A percentile compares a stretch with the other conserved stretches of the same genome.
phyloP scores from a whole-genome alignment of 2,797 vertebrate genomes.

The Paramormyrops hopkinsi region DNA sequence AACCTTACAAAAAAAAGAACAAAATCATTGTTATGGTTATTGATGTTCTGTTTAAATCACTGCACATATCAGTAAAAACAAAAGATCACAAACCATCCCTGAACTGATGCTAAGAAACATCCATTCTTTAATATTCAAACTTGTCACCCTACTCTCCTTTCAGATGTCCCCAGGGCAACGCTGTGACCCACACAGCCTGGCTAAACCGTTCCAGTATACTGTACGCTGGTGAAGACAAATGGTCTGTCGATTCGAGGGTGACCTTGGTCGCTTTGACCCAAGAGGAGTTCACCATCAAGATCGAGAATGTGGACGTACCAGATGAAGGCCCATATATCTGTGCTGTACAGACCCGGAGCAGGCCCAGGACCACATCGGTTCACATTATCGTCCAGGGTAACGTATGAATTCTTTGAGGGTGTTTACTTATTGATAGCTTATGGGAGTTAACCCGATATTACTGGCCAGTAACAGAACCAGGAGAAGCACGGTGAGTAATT shows the following conservation, averaged over 20 bases:
- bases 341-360: constrained; percentile 66
- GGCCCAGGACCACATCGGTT: constrained; percentile 63
- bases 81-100: background rate
- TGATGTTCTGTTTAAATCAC: no score
- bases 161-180: constrained; percentile 64
- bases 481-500: background rate
- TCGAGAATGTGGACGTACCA: constrained; percentile 64
- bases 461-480: background rate
- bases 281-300: constrained; percentile 72
- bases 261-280: constrained; percentile 65
- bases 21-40: no score
- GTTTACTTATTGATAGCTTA: background rate
- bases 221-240: constrained; percentile 70
- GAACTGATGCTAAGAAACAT: background rate
- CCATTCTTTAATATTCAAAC: background rate
- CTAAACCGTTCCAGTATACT: constrained; percentile 72
- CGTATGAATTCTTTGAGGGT: background rate
- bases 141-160: background rate
- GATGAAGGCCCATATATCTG: constrained; percentile 71
- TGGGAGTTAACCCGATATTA: background rate
- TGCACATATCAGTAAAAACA: no score
- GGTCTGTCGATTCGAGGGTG: constrained; percentile 70
- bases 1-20: no score
- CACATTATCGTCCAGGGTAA: constrained; percentile 70
- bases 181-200: constrained; percentile 71